phyloP scores from a whole-genome alignment of 2,113 vertebrate genomes.

The Ictidomys tridecemlineatus region DNA sequence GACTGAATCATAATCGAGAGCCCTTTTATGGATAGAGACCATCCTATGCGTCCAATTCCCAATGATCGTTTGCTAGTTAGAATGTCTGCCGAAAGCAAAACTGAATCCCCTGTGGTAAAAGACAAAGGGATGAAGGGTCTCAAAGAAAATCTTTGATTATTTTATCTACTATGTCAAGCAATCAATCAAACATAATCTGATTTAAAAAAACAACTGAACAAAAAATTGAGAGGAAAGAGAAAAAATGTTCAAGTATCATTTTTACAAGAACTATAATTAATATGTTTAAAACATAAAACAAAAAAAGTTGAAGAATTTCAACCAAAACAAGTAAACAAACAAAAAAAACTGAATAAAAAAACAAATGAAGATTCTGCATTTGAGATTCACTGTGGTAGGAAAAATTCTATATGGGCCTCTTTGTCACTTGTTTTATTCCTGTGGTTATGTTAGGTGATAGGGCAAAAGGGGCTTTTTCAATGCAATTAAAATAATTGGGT shows the following conservation, averaged over 20 bases:
- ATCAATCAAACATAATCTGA: background rate
- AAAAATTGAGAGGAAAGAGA: background rate
- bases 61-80: background rate
- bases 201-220: background rate
- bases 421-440: background rate
- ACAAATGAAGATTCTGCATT: background rate
- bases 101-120: background rate
- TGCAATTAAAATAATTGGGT: background rate
- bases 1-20: background rate
- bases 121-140: background rate
- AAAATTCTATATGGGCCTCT: background rate
- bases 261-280: background rate
- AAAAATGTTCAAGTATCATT: background rate
- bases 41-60: background rate
- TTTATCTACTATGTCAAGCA: background rate
- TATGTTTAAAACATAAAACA: background rate
- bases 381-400: background rate
- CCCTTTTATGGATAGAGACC: background rate
- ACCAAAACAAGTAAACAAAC: no score
- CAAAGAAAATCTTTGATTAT: background rate
- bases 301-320: background rate
- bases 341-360: background rate
- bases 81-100: background rate
- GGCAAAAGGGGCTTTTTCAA: background rate
- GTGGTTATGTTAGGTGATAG: background rate